A percentile compares a stretch with the other conserved stretches of the same genome.
Conservation (phyloP, 2,888 invertebrate genomes). For the Cryptocephalus primarius region DNA sequence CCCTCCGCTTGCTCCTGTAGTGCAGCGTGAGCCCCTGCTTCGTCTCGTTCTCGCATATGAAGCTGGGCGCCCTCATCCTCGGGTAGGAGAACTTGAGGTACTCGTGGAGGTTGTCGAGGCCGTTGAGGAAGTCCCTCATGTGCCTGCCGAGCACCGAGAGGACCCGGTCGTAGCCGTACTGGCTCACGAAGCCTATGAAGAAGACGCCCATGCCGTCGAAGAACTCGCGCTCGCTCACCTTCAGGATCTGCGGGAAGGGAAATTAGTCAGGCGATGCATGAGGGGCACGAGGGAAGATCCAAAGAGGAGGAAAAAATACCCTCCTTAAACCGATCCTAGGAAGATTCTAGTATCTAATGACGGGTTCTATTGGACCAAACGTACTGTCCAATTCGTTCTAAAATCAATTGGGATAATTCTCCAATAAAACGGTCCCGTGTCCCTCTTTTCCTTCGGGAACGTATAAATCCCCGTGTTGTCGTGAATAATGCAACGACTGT, state of each 20-base stretch:
- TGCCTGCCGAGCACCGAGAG: conserved; percentile 83
- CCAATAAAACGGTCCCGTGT: no score
- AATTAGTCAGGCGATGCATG: no score
- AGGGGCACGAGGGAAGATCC: no score
- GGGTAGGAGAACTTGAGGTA: conserved; percentile 95
- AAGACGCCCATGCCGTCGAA: conserved; percentile 92
- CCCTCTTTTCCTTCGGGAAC: no score
- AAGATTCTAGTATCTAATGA: no score
- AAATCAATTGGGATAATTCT: no score
- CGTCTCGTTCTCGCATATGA: conserved; percentile 94
- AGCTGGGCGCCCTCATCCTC: conserved; percentile 83
- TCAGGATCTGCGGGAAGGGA: conserved; percentile 53
- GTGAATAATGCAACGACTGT: no score
- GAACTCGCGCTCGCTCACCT: conserved; percentile 79
- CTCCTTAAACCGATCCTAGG: no score
- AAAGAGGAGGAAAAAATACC: no score
- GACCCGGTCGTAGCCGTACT: conserved; percentile 90
- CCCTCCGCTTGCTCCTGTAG: conserved; percentile 84
- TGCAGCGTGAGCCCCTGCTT: conserved; percentile 85
- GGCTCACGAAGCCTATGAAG: conserved; percentile 87
- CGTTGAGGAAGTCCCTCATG: conserved; percentile 92
- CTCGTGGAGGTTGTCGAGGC: conserved; percentile 92
- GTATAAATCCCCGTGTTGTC: no score
- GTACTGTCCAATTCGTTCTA: no score
- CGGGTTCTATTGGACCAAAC: no score